A percentile compares a stretch with the other conserved stretches of the same genome.
phyloP scores from a whole-genome alignment of 2,888 invertebrate species.

The Coremacera marginata region DNA sequence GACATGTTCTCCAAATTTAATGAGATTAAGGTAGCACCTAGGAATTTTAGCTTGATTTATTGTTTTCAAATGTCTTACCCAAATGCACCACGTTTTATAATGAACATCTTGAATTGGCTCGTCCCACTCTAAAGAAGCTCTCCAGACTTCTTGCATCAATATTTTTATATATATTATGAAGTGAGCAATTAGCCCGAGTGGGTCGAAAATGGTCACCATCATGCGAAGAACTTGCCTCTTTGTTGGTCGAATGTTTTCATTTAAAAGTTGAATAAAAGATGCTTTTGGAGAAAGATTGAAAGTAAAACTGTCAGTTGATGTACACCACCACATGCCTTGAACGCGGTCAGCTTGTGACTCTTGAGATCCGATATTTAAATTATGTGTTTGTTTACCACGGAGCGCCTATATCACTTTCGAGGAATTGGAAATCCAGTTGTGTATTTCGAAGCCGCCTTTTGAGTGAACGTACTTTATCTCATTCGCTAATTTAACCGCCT shows the following conservation, averaged over 20 bases:
- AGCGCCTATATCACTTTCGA: conserved; percentile 8
- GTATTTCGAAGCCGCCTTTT: too few relatives aligned
- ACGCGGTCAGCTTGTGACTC: too few relatives aligned
- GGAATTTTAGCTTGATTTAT: conserved; percentile 39
- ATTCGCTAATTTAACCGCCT: conserved; percentile 43
- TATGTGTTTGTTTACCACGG: too few relatives aligned
- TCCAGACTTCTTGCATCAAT: conserved; percentile 42
- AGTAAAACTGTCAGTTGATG: too few relatives aligned
- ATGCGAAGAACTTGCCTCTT: conserved; percentile 44
- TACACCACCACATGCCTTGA: too few relatives aligned
- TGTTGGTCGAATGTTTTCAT: conserved; percentile 20
- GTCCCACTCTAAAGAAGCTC: conserved; percentile 33
- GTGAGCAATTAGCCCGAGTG: conserved; percentile 31
- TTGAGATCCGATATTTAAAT: too few relatives aligned
- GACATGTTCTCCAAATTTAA: conserved; percentile 3
- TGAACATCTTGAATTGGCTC: too few relatives aligned
- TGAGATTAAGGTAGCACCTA: conserved; percentile 32
- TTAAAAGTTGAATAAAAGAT: too few relatives aligned
- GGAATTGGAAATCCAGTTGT: conserved; percentile 52
- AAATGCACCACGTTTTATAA: conserved; percentile 24
- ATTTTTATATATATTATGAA: conserved; percentile 38
- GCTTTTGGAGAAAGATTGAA: too few relatives aligned
- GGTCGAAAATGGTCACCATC: conserved; percentile 41
- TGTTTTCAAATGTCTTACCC: conserved; percentile 38
- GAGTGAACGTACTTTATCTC: conserved; percentile 41